A percentile compares a stretch with the other conserved stretches of the same genome.
Evolutionary conservation across 2,888 invertebrate genomes (phyloP).

Genomic region (Cheilosia scutellata): DNA sequence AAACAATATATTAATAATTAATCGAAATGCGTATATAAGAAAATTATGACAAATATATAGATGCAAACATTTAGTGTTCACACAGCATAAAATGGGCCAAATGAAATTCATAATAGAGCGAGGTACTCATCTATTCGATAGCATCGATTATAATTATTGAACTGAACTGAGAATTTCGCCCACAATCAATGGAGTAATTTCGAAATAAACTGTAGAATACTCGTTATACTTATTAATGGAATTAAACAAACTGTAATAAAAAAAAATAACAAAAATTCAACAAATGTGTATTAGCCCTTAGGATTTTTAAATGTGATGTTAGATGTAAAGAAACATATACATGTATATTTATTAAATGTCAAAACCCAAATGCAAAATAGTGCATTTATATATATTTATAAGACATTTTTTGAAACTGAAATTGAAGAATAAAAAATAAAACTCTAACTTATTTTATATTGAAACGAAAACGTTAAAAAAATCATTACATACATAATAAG

Average conservation of each 20-base stretch:
- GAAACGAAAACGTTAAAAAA: conserved; percentile 48
- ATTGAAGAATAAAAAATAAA: conserved; percentile 18
- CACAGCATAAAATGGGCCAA: conserved; percentile 48
- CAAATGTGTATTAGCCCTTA: conserved; percentile 66
- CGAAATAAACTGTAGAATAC: conserved; percentile 39
- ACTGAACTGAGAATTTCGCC: conserved; percentile 74
- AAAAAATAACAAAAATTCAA: not conserved
- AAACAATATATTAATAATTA: conserved; percentile 4
- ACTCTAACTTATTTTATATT: conserved; percentile 59
- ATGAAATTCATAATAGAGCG: conserved; percentile 47
- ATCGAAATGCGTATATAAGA: conserved; percentile 43
- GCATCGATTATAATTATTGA: conserved; percentile 71
- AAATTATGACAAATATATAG: conserved; percentile 37
- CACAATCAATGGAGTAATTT: conserved; percentile 74
- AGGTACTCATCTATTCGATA: conserved; percentile 65
- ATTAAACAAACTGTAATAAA: conserved; percentile 38
- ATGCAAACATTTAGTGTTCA: conserved; percentile 63
- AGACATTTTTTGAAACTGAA: conserved; percentile 66
- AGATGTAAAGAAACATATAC: conserved; percentile 70
- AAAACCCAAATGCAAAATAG: conserved; percentile 63
- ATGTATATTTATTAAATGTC: conserved; percentile 66
- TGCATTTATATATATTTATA: conserved; percentile 73
- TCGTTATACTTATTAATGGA: conserved; percentile 50
- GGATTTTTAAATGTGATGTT: conserved; percentile 77
- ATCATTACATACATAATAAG: conserved; percentile 15